These are phyloP conservation scores for Drosophila pseudoananassae DNA, from an alignment of 1,140 invertebrate genomes.

Conservation along the genomic window DNA sequence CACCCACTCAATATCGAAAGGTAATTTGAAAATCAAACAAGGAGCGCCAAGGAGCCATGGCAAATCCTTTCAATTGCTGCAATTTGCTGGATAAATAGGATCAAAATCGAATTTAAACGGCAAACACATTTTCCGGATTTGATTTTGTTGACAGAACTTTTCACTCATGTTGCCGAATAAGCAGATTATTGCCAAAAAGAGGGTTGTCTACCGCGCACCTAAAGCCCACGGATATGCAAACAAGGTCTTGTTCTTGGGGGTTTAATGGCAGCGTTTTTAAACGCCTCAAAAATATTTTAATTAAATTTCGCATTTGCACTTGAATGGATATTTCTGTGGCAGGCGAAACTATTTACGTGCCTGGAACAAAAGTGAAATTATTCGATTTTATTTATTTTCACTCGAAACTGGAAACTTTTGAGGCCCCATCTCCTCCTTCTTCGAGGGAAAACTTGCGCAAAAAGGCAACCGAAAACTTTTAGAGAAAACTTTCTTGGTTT, in stretches of 20 bases:
- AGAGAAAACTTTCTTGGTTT: conserved; percentile 61
- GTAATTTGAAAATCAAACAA: conserved; percentile 81
- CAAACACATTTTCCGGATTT: conserved; percentile 82
- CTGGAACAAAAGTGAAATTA: conserved; percentile 63
- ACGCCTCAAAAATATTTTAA: conserved; percentile 53
- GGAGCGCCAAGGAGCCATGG: conserved; percentile 40
- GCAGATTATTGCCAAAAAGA: conserved; percentile 66
- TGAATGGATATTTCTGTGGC: conserved; percentile 45
- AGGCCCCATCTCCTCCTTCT: background rate
- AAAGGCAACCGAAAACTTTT: conserved; percentile 65
- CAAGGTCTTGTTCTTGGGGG: background rate
- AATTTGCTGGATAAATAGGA: conserved; percentile 83
- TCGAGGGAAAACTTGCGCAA: conserved; percentile 48
- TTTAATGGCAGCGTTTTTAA: conserved; percentile 29
- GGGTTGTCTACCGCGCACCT: conserved; percentile 62
- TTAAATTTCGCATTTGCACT: conserved; percentile 67
- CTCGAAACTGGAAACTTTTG: conserved; percentile 55
- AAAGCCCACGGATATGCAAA: conserved; percentile 24
- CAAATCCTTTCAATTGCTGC: conserved; percentile 83
- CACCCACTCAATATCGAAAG: conserved; percentile 47
- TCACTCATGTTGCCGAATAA: conserved; percentile 79
- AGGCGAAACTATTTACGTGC: conserved; percentile 57
- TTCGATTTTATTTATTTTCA: conserved; percentile 76
- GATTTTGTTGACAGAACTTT: conserved; percentile 83
- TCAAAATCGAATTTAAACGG: conserved; percentile 83